Evolutionary conservation across 2,113 vertebrate genomes (phyloP), one percentile per base, ranked within the genome.

Genomic region (Zapus hudsonius): DNA sequence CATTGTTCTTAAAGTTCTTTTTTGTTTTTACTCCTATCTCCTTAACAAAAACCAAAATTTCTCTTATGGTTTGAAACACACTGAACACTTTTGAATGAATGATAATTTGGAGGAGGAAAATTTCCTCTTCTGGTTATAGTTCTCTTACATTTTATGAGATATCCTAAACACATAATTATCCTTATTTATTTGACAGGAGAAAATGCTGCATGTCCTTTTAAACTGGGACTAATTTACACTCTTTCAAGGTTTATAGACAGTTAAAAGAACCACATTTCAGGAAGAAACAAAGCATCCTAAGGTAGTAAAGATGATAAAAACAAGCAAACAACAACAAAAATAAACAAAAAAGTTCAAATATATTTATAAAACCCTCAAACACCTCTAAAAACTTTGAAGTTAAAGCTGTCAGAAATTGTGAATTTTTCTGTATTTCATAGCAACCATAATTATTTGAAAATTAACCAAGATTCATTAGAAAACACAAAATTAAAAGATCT

Each of bases 151-250:
- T 95, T 97, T 94, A 92, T 90, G 86, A 95, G 89, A 88, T 72
- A 79, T 90, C 73, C 84, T 88, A 95, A 88, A 89, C 91, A 97
- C 91, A 90, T 74, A 96, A 92, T 96, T 90, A 95, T 84, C 87
- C 69, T 47, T 63, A 25, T 94, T 94, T 94, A 81, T 87, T 93
- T 87, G 80, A 52, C 52, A 85, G 66, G 6, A 95, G 83, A 90
- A 93, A 94, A 95, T 25, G 47, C 20, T 93, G 61, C 83, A 70
- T 95, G 29, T 81, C 27, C 88, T 94, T 92, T 95, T 40, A 95
- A 95, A 95, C 15, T 94, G 67, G 70, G 81, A 86, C 79, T 92
- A 93, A 94, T 94, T 94, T 92, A 96, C 78, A 94, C 87, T 86
- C 95, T 97, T 92, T 74, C 44, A 47, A 88, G 88, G 74, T 93